Percentiles rank a stretch among this genome's conserved stretches.
phyloP scores from a whole-genome alignment of 2,797 vertebrate genomes.

The Falco naumanni region DNA sequence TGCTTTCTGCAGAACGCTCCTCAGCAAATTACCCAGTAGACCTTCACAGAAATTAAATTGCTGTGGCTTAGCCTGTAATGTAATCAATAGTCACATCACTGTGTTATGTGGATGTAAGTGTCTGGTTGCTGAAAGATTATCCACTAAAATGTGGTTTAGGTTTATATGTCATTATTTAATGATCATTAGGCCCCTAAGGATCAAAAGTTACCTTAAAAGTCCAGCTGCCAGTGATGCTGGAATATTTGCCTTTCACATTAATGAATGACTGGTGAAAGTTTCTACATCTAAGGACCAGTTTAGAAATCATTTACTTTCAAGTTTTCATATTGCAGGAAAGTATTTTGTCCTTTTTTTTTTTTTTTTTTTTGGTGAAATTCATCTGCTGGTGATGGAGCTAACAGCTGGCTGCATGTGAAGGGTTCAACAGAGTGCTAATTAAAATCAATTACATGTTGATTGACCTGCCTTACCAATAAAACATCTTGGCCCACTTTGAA shows the following conservation, averaged over 20 bases:
- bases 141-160: constrained; percentile 26
- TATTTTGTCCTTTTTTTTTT: constrained; percentile 36
- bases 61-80: constrained; percentile 1
- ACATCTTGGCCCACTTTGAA: constrained; percentile 59
- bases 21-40: constrained; percentile 44
- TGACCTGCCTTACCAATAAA: constrained; percentile 71
- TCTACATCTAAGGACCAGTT: constrained; percentile 7
- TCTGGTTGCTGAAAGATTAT: constrained; percentile 37
- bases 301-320: constrained; percentile 48
- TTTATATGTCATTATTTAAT: constrained; percentile 30
- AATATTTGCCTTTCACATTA: background rate
- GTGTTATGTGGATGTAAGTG: background rate
- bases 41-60: constrained; percentile 42
- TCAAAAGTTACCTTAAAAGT: constrained; percentile 16
- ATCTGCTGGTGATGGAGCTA: constrained; percentile 62
- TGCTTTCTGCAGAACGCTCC: background rate
- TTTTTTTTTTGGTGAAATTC: background rate
- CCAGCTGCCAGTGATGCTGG: background rate
- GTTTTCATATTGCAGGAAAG: constrained; percentile 44
- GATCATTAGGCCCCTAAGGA: background rate
- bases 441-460: constrained; percentile 72
- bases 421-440: constrained; percentile 58
- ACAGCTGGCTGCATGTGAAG: constrained; percentile 49
- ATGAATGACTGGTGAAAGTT: constrained; percentile 18
- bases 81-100: constrained; percentile 59